Base-by-base conservation (phyloP, 1,140 invertebrate species). In the Nixonia krombeini region DNA sequence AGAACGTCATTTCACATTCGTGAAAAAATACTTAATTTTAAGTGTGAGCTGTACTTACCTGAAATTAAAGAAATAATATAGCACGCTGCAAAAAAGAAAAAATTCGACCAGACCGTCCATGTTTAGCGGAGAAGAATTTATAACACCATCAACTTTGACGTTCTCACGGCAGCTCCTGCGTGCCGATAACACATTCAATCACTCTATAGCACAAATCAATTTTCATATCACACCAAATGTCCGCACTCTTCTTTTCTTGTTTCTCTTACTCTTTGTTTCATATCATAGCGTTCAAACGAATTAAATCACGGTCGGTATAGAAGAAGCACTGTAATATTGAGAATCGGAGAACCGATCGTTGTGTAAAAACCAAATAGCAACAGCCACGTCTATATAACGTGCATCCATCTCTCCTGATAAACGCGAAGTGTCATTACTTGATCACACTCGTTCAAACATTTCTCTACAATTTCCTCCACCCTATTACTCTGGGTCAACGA, bases 101-200 rank as follows among this genome's bases (percentile, higher is more conserved):
- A 85, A 68, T 56, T 83, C 83, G 45, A 85, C 70, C 37, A 84
- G 69, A 38, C 82, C 81, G 58, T 80, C 80, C 82, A 84, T 85
- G 31, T 45, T 69, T 21, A 15, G 26, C 25, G 44, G 6, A 33
- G 18, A 13, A 9, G 13, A 17, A n/a, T 29, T 13, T 4, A 23
- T 9, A 21, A n/a, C 12, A n/a, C 26, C 42, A 53, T 17, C 10
- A 33, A 47, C 40, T 13, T 10, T 16, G 49, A 15, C 12, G 21
- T 40, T 28, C 44, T 13, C 2, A 23, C 23, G 15, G 28, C 21
- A 49, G 33, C 58, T 41, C 8, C 44, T 35, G 37, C 10, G 9
- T 38, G 47, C 10, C 8, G 40, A 12, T 31, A 33, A 45, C 57
- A 41, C 65, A 53, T 21, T 51, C 37, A 37, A 42, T 18, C 53